Evolutionary conservation across 2,888 invertebrate genomes (phyloP).

Genomic region (Odontothrips loti): DNA sequence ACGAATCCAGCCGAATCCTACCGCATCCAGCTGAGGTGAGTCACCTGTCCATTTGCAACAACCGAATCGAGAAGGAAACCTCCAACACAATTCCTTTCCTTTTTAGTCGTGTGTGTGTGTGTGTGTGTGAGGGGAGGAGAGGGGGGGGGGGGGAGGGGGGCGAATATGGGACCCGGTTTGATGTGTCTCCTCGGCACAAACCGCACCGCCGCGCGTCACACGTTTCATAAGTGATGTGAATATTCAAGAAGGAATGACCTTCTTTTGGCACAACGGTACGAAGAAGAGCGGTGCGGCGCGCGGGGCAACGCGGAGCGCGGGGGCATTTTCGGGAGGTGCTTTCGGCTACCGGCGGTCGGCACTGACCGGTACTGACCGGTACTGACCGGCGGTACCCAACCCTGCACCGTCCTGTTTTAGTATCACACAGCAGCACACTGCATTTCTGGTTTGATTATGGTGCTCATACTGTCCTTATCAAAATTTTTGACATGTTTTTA

Average conservation of each 20-base stretch:
- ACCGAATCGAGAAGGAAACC: too few species aligned
- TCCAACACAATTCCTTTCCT: too few species aligned
- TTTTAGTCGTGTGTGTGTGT: too few species aligned
- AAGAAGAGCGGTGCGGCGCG: background rate
- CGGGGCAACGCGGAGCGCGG: background rate
- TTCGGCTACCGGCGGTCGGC: background rate
- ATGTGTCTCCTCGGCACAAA: constrained; percentile 1
- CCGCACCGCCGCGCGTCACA: background rate
- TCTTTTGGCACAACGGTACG: background rate
- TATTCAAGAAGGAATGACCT: constrained; percentile 12
- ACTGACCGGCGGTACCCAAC: too few species aligned
- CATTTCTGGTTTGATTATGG: too few species aligned
- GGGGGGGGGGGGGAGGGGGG: background rate
- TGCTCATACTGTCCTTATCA: too few species aligned
- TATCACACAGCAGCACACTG: too few species aligned
- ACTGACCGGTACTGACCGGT: too few species aligned
- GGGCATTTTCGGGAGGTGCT: background rate
- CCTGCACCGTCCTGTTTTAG: too few species aligned
- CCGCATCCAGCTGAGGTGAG: background rate
- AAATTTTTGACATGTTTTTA: too few species aligned
- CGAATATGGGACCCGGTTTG: background rate
- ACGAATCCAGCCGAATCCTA: too few species aligned
- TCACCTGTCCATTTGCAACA: background rate
- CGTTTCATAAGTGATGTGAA: constrained; percentile 16
- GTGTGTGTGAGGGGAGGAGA: background rate